Conservation (phyloP, 2,113 vertebrate genomes). For the Ranitomeya imitator region DNA sequence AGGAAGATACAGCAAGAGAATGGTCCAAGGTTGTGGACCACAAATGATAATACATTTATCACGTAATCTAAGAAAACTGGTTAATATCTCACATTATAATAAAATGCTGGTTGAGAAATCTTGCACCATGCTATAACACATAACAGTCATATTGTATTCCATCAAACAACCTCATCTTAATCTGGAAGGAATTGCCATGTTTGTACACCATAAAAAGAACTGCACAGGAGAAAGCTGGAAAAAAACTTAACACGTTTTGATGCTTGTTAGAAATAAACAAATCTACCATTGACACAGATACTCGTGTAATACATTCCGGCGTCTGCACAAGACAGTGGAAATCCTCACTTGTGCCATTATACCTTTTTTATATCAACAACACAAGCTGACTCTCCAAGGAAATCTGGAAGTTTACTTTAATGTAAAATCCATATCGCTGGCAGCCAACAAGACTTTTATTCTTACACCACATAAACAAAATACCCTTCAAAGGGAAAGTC, state of each 20-base stretch:
- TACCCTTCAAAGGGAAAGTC: background rate
- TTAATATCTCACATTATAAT: too few relatives aligned
- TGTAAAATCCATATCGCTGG: constrained; percentile 16
- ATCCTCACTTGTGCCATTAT: constrained; percentile 10
- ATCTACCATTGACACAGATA: background rate
- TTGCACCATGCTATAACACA: background rate
- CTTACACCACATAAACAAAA: constrained; percentile 9
- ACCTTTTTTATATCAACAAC: background rate
- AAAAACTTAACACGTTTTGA: background rate
- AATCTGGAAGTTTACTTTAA: background rate
- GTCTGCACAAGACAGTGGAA: background rate
- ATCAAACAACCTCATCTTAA: background rate
- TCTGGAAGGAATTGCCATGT: background rate
- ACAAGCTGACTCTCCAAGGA: background rate
- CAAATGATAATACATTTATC: too few relatives aligned
- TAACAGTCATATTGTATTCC: background rate
- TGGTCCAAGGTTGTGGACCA: too few relatives aligned
- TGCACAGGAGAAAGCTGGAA: background rate
- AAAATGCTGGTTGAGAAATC: background rate
- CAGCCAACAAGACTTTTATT: constrained; percentile 8
- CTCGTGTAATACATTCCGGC: background rate
- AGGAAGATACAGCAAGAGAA: too few relatives aligned
- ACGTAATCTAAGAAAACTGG: too few relatives aligned
- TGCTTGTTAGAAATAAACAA: background rate
- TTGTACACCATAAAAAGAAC: background rate